These are phyloP conservation scores for Cephonodes hylas DNA, from an alignment of 2,888 invertebrate genomes.

Conservation along the genomic window DNA sequence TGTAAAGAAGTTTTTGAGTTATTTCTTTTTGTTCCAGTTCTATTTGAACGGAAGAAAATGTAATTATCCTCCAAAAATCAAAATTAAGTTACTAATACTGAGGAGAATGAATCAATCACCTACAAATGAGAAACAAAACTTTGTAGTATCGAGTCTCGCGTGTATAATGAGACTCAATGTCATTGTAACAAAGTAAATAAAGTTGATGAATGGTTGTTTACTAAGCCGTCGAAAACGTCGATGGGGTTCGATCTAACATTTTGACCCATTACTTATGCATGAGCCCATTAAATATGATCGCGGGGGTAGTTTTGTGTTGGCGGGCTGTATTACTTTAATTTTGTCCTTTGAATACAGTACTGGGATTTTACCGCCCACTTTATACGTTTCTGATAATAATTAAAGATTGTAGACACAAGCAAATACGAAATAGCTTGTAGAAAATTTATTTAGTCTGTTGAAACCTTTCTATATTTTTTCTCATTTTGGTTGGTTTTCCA, in stretches of 20 bases:
- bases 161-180: background rate
- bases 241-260: background rate
- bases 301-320: background rate
- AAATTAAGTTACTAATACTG: too few relatives aligned
- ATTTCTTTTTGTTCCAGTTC: too few relatives aligned
- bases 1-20: too few relatives aligned
- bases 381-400: background rate
- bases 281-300: background rate
- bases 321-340: background rate
- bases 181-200: background rate
- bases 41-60: too few relatives aligned
- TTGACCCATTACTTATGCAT: conserved; percentile 4
- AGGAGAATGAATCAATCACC: background rate
- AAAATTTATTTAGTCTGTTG: too few relatives aligned
- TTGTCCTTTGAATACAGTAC: background rate
- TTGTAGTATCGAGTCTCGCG: background rate
- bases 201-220: background rate
- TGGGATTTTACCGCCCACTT: background rate
- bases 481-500: too few relatives aligned
- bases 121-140: background rate
- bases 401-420: too few relatives aligned
- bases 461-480: too few relatives aligned
- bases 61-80: too few relatives aligned
- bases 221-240: background rate
- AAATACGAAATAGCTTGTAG: too few relatives aligned